Evolutionary conservation across 2,888 invertebrate species (phyloP).

Genomic region (Perizoma affinitatum): DNA sequence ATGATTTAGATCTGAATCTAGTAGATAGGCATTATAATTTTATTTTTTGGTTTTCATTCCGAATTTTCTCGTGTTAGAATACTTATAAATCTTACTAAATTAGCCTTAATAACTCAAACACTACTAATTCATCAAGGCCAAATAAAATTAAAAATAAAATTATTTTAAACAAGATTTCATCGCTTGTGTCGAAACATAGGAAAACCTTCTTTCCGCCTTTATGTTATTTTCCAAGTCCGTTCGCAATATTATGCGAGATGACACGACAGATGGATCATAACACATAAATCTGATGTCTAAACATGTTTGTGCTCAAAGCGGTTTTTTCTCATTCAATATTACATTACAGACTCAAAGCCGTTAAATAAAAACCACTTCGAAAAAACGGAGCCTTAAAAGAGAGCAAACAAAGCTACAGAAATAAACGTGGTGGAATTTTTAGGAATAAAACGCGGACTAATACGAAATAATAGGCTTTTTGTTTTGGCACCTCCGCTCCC

Average conservation of each 20-base stretch:
- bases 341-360: conserved; percentile 9
- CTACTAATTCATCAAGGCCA: conserved; percentile 61
- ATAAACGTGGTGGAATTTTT: conserved; percentile 35
- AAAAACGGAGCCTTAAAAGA: conserved; percentile 34
- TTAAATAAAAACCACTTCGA: conserved; percentile 37
- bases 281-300: conserved; percentile 78
- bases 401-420: conserved; percentile 34
- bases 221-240: conserved; percentile 79
- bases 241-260: conserved; percentile 78
- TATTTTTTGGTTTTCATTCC: neutral
- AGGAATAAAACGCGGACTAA: conserved; percentile 40
- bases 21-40: neutral
- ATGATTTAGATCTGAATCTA: too few relatives aligned
- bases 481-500: conserved; percentile 58
- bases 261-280: conserved; percentile 76
- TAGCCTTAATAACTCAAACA: conserved; percentile 54
- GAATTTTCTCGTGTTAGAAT: conserved; percentile 14
- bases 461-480: conserved; percentile 60
- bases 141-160: conserved; percentile 74
- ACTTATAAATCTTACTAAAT: conserved; percentile 47
- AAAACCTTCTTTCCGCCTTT: conserved; percentile 72
- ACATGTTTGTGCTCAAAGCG: conserved; percentile 70
- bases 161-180: conserved; percentile 67
- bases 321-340: conserved; percentile 31
- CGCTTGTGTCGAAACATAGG: conserved; percentile 65